Conservation (phyloP, 23 tunicate species). For the Trididemnum miniatum region DNA sequence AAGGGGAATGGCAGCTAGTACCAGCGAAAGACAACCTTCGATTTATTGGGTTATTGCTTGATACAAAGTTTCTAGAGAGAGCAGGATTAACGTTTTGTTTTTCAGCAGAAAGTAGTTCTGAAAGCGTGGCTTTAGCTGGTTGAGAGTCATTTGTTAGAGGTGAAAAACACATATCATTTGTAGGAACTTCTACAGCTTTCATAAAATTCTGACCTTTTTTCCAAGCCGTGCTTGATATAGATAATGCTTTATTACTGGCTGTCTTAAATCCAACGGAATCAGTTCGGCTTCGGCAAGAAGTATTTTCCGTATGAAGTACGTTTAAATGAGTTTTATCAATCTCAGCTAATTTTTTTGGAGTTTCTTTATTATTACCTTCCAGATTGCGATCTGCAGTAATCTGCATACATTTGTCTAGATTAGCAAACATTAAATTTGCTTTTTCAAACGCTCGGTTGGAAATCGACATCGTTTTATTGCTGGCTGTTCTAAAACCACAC, state of each 20-base stretch:
- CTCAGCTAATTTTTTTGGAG: neutral
- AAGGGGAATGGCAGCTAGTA: neutral
- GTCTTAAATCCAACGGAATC: slow-evolving; percentile 23
- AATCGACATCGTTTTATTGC: slow-evolving; percentile 11
- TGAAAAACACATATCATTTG: neutral
- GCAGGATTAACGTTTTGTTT: neutral
- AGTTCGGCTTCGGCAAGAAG: neutral
- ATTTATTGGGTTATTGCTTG: neutral
- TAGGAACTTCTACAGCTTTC: neutral
- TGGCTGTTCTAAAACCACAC: slow-evolving; percentile 33
- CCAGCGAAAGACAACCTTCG: neutral
- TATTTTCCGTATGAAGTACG: neutral
- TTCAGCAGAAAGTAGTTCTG: neutral
- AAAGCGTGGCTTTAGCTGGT: neutral
- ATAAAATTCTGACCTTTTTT: slow-evolving; percentile 6
- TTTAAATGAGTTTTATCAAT: neutral
- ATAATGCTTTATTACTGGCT: slow-evolving; percentile 27
- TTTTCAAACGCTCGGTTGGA: neutral
- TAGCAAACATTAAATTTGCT: slow-evolving; percentile 11
- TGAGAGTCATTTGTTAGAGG: neutral
- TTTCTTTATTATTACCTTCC: neutral
- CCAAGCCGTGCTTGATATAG: slow-evolving; percentile 7
- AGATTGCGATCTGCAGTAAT: too few relatives aligned
- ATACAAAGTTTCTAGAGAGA: neutral
- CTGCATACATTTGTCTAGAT: too few relatives aligned